Evolutionary conservation across 2,888 invertebrate species (phyloP).

Genomic region (Sinopyrophorus schimmeli): DNA sequence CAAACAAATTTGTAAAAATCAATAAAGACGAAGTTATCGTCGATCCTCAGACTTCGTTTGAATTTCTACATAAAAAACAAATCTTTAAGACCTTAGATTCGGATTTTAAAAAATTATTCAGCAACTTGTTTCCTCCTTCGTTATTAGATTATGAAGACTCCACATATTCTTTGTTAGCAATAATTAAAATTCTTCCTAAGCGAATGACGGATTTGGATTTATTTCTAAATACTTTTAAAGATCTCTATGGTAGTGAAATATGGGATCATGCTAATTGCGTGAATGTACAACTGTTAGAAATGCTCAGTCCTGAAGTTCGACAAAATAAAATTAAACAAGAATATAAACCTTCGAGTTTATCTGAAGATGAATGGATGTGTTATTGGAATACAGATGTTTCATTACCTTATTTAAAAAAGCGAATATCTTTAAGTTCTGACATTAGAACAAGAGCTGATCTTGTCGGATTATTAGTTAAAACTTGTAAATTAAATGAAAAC

Average conservation of each 20-base stretch:
- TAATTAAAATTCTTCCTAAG: background rate
- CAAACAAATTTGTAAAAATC: constrained; percentile 19
- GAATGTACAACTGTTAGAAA: constrained; percentile 6
- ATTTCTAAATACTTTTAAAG: constrained; percentile 7
- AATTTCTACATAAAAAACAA: constrained; percentile 10
- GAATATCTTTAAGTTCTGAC: constrained; percentile 7
- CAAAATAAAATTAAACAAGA: constrained; percentile 1
- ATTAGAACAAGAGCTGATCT: constrained; percentile 6
- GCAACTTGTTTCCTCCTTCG: constrained; percentile 12
- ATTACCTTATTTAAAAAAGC: constrained; percentile 13
- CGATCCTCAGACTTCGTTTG: background rate
- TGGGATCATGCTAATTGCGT: constrained; percentile 15
- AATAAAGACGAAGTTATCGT: constrained; percentile 14
- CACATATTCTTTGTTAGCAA: background rate
- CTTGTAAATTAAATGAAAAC: constrained; percentile 21
- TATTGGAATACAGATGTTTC: constrained; percentile 13
- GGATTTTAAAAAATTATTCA: constrained; percentile 12
- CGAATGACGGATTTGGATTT: constrained; percentile 4
- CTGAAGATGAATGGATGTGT: constrained; percentile 8
- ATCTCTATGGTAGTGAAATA: constrained; percentile 7
- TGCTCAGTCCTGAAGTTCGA: constrained; percentile 6
- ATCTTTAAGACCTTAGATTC: constrained; percentile 12
- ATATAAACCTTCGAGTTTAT: background rate
- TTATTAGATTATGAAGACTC: constrained; percentile 3
- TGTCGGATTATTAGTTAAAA: constrained; percentile 12